These are phyloP conservation scores for Aphelocoma californica DNA, from an alignment of 2,797 vertebrate species.

Conservation along the genomic window DNA sequence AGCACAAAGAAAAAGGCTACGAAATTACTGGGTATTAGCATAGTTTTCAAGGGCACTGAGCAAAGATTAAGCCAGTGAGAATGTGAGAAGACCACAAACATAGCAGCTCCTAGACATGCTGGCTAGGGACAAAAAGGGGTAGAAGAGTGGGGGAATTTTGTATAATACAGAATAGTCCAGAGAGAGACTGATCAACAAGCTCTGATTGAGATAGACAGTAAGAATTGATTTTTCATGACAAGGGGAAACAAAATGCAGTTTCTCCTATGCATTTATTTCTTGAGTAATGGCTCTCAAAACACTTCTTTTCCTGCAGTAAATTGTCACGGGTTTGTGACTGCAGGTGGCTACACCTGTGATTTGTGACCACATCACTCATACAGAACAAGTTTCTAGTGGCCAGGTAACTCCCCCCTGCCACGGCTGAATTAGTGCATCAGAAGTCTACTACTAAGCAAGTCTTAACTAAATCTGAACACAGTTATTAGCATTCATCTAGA, in stretches of 20 bases:
- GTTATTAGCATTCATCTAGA: background rate
- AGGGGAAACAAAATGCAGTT: background rate
- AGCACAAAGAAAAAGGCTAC: background rate
- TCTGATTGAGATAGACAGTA: background rate
- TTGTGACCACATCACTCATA: background rate
- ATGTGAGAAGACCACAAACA: background rate
- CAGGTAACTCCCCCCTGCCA: rapidly evolving
- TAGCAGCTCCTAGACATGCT: background rate
- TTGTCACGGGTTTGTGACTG: background rate
- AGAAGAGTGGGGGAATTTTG: rapidly evolving
- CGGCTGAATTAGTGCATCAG: background rate
- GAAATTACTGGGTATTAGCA: background rate
- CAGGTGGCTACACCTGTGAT: background rate
- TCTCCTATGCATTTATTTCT: background rate
- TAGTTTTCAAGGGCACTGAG: background rate
- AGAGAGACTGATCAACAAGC: background rate
- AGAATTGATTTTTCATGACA: background rate
- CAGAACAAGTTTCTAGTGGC: background rate
- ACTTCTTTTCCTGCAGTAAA: background rate
- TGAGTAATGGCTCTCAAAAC: background rate
- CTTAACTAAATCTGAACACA: background rate
- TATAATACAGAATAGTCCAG: background rate
- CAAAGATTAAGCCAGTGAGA: background rate
- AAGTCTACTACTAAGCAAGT: background rate
- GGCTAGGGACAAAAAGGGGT: background rate